phyloP scores from a whole-genome alignment of 2,113 vertebrate species.

The Hipposideros armiger region DNA sequence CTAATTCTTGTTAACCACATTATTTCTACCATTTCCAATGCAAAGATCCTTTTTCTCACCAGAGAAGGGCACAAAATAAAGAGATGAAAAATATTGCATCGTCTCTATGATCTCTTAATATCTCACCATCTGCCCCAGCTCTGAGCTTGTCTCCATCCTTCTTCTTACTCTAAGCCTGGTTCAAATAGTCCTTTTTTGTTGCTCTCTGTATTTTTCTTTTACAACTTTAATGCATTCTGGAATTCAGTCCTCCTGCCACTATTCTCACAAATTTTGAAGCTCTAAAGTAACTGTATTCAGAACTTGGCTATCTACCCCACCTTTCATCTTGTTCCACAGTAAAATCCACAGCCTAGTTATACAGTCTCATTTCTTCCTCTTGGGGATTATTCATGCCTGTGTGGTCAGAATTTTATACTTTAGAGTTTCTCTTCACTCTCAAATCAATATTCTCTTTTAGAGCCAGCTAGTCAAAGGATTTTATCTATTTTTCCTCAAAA shows the following conservation, averaged over 20 bases:
- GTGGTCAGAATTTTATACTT: background rate
- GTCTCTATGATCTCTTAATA: background rate
- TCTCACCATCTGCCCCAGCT: background rate
- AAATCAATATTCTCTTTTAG: slow-evolving; percentile 38
- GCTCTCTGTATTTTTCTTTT: background rate
- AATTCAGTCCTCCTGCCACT: background rate
- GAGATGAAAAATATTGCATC: background rate
- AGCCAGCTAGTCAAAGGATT: background rate
- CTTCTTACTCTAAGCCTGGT: background rate
- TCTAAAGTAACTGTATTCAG: background rate
- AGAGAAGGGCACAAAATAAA: background rate
- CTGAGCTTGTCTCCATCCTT: background rate
- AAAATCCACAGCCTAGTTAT: background rate
- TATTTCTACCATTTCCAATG: background rate
- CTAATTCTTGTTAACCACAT: background rate
- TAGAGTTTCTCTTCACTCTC: slow-evolving; percentile 20
- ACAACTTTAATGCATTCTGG: background rate
- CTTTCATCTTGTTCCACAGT: background rate
- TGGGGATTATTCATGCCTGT: background rate
- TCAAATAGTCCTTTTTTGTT: background rate
- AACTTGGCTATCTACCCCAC: background rate
- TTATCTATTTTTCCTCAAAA: slow-evolving; percentile 24
- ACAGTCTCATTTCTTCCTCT: background rate
- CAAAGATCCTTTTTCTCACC: background rate
- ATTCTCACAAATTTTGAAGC: background rate